Base-by-base conservation (phyloP, 2,797 vertebrate genomes). In the Chiloscyllium punctatum region DNA sequence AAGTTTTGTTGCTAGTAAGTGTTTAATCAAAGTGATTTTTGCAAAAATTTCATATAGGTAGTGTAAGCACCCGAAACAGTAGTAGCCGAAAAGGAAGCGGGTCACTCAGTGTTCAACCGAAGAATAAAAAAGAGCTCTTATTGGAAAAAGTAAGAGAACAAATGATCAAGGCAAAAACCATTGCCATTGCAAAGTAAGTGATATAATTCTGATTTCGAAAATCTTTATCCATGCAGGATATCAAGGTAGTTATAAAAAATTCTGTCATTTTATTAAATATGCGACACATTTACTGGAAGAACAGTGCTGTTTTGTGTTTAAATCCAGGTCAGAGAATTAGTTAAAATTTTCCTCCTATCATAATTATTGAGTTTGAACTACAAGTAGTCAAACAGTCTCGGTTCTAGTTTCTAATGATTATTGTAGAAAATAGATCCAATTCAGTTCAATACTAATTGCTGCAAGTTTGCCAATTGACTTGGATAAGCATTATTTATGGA, bases 101-200 rank as follows among this genome's bases (percentile, higher is more conserved):
- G 8, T 98, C 98, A 96, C 96, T 98, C 96, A 98, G 98, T 71
- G 96, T 98, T 96, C 98, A 98, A 51, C 98, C 97, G 96, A 99
- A 99, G 97, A 99, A 97, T 95, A 98, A 97, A 96, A 99, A 98
- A 96, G 98, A 99, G 96, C 97, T 99, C 96, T 97, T 99, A 37
- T 96, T 98, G 97, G 98, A 99, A 97, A 99, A 99, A 96, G 97
- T 99, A 96, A 97, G 97, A 96, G 99, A 99, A 97, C 98, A 99
- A 97, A 97, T 99, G 95, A 98, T 98, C 97, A 99, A 98, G 97
- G 98, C 98, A 74, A 99, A 98, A 96, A 98, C 97, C 79, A 98
- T 99, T 96, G 96, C 98, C 90, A 97, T 99, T 96, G 99, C 98
- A 97, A 98, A 98, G 99, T 99, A 96, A 97, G 98, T 97, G 95